Conservation (phyloP, 2,888 invertebrate genomes). For the Hirtodrosophila duncani region DNA sequence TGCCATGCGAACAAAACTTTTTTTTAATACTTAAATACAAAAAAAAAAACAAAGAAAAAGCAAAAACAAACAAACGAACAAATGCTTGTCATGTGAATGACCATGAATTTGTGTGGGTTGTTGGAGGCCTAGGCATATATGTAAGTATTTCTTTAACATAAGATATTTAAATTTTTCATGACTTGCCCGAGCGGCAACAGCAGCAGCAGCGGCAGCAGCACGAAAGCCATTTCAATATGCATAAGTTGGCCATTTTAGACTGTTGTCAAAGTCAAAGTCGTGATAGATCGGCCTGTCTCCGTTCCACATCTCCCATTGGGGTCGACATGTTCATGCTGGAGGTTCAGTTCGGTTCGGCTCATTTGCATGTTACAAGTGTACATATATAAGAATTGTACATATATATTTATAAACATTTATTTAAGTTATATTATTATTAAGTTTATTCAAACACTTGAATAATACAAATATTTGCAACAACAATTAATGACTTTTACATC, state of each 20-base stretch:
- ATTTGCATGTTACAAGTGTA: slow-evolving; percentile 71
- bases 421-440: too few relatives aligned
- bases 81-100: too few relatives aligned
- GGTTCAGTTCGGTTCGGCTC: slow-evolving; percentile 26
- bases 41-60: slow-evolving; percentile 20
- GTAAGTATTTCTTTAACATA: slow-evolving; percentile 11
- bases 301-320: slow-evolving; percentile 12
- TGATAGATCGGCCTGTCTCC: slow-evolving; percentile 50
- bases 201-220: not conserved
- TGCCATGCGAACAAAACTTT: slow-evolving; percentile 43
- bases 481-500: slow-evolving; percentile 68
- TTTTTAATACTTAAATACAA: too few relatives aligned
- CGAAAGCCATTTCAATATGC: slow-evolving; percentile 50
- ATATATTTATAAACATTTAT: too few relatives aligned
- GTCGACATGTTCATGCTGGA: slow-evolving; percentile 21
- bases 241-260: slow-evolving; percentile 33
- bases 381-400: slow-evolving; percentile 50
- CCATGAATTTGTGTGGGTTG: too few relatives aligned
- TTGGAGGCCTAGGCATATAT: slow-evolving; percentile 29
- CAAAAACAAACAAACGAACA: slow-evolving; percentile 9
- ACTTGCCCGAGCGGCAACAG: not conserved
- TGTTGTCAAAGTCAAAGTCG: slow-evolving; percentile 39
- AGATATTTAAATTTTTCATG: slow-evolving; percentile 7
- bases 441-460: too few relatives aligned
- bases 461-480: slow-evolving; percentile 6